Evolutionary conservation across 2,797 vertebrate genomes (phyloP).

Genomic region (Arremon aurantiirostris): DNA sequence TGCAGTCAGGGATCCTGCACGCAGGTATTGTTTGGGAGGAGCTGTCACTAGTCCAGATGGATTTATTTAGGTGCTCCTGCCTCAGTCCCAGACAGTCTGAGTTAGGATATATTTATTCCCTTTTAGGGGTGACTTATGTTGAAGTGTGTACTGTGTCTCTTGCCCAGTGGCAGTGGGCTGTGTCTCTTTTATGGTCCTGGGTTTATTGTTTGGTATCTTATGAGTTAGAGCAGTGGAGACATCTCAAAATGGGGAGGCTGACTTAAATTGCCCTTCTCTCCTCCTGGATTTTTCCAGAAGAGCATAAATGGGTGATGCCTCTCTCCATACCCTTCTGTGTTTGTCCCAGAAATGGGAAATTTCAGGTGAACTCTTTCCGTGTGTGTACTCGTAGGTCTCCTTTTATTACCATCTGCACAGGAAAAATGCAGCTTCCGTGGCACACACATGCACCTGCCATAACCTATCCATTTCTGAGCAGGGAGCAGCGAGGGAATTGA

Average conservation of each 20-base stretch:
- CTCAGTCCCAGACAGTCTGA: background rate
- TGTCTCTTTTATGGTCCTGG: background rate
- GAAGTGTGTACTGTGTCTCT: background rate
- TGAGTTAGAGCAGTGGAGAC: background rate
- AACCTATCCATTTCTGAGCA: background rate
- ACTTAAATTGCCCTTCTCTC: background rate
- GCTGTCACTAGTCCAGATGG: background rate
- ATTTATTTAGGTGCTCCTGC: background rate
- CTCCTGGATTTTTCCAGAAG: background rate
- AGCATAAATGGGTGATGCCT: accelerated
- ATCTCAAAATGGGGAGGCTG: background rate
- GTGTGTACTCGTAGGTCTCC: background rate
- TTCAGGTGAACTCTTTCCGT: background rate
- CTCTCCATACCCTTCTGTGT: background rate
- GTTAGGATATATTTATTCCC: background rate
- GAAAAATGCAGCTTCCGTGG: background rate
- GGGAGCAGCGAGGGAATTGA: background rate
- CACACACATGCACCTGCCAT: background rate
- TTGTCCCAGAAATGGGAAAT: background rate
- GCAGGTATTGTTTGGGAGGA: background rate
- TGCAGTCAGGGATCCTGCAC: background rate
- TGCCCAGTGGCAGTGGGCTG: background rate
- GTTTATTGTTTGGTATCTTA: background rate
- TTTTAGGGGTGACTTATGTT: background rate
- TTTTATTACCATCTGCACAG: background rate